These are phyloP conservation scores for Caenorhabditis uteleia DNA, from an alignment of 2,888 invertebrate species.

Conservation along the genomic window DNA sequence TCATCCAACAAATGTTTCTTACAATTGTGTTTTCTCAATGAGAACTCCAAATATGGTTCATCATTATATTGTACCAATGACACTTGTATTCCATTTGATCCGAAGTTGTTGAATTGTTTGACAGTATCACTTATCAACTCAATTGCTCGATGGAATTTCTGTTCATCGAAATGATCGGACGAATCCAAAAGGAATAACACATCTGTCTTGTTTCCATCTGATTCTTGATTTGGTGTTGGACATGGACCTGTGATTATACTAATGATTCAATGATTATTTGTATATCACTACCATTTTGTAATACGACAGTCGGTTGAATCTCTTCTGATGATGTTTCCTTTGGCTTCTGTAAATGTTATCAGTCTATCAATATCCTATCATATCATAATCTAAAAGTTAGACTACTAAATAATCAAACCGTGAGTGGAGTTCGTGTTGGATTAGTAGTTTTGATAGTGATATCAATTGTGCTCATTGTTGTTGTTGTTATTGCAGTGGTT, in stretches of 20 bases:
- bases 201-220: constrained; percentile 49
- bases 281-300: constrained; percentile 12
- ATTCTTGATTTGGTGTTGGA: constrained; percentile 48
- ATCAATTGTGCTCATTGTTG: not conserved
- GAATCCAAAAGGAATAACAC: constrained; percentile 64
- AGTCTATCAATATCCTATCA: not conserved
- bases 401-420: not conserved
- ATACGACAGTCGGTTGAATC: constrained; percentile 32
- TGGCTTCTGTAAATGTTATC: constrained; percentile 3
- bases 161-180: constrained; percentile 51
- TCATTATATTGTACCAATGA: constrained; percentile 62
- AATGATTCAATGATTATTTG: not conserved
- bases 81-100: constrained; percentile 61
- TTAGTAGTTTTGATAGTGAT: constrained; percentile 7
- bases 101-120: constrained; percentile 56
- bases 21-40: constrained; percentile 61
- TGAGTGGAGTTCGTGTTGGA: not conserved
- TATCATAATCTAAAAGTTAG: too few species aligned
- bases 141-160: constrained; percentile 55
- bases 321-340: constrained; percentile 13
- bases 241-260: constrained; percentile 37
- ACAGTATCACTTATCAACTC: constrained; percentile 59
- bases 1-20: constrained; percentile 57
- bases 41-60: constrained; percentile 65
- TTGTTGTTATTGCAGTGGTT: not conserved